Evolutionary conservation across 2,797 vertebrate species (phyloP).

Genomic region (Chelon labrosus): DNA sequence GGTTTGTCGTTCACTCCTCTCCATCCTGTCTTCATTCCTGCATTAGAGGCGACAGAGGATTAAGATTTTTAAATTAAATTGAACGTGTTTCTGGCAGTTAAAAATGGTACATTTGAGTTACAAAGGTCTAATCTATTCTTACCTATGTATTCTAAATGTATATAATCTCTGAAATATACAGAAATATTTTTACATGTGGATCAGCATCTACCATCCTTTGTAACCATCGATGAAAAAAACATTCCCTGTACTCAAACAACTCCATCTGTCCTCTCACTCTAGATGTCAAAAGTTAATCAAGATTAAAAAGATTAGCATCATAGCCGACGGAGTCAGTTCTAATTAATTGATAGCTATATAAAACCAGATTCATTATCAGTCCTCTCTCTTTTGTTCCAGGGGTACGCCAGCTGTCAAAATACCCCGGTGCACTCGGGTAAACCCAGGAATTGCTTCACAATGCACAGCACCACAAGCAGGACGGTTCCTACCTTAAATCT

Average conservation of each 20-base stretch:
- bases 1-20: slow-evolving; percentile 88
- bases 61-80: too few species aligned
- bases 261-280: too few species aligned
- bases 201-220: too few species aligned
- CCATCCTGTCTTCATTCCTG: slow-evolving; percentile 96
- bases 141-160: too few species aligned
- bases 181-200: too few species aligned
- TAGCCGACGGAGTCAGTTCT: neutral
- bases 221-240: too few species aligned
- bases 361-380: neutral
- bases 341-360: neutral
- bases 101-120: neutral
- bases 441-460: slow-evolving; percentile 13
- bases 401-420: slow-evolving; percentile 1
- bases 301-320: neutral
- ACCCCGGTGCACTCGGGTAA: slow-evolving; percentile 5
- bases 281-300: neutral
- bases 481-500: neutral
- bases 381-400: neutral
- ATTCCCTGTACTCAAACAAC: too few species aligned
- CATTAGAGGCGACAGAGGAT: slow-evolving; percentile 26
- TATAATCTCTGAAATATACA: too few species aligned
- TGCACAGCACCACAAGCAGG: neutral
- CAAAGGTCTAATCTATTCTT: too few species aligned
- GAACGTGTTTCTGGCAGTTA: neutral